Conservation (phyloP, 37 sponge, comb jelly and placozoan species). For the Axinella damicornis region DNA sequence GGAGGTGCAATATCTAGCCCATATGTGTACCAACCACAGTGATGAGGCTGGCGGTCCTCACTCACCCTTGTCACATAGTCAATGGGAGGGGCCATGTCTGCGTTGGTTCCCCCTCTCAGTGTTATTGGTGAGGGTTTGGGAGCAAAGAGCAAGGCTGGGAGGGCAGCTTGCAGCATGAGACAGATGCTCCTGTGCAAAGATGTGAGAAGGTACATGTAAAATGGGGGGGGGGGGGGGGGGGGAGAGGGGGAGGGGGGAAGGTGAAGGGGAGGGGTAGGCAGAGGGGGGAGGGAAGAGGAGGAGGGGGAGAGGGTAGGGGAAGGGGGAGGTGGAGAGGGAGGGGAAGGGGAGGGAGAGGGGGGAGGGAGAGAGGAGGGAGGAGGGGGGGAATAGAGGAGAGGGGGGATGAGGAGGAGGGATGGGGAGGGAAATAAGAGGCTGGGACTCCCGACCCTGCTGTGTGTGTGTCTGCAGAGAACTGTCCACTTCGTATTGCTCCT, state of each 20-base stretch:
- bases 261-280: not conserved
- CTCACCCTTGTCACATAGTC: conserved; percentile 74
- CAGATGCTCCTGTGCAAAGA: conserved; percentile 65
- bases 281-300: not conserved
- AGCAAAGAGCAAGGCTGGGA: conserved; percentile 91
- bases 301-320: not conserved
- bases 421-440: not conserved
- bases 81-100: conserved; percentile 95
- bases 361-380: not conserved
- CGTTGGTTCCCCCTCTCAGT: conserved; percentile 93
- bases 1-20: too few species aligned
- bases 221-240: not conserved
- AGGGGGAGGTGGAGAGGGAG: not conserved
- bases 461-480: conserved; percentile 73
- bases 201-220: not conserved
- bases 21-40: not conserved
- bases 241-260: not conserved
- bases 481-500: conserved; percentile 44
- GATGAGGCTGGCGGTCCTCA: not conserved
- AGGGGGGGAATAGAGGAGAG: not conserved
- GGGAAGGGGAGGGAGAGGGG: not conserved
- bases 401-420: not conserved
- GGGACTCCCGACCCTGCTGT: conserved; percentile 84
- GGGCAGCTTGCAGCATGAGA: conserved; percentile 83
- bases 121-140: conserved; percentile 33